A percentile compares a stretch with the other conserved stretches of the same genome.
These are phyloP conservation scores for Elachura formosa DNA, from an alignment of 2,113 vertebrate species.

Conservation along the genomic window DNA sequence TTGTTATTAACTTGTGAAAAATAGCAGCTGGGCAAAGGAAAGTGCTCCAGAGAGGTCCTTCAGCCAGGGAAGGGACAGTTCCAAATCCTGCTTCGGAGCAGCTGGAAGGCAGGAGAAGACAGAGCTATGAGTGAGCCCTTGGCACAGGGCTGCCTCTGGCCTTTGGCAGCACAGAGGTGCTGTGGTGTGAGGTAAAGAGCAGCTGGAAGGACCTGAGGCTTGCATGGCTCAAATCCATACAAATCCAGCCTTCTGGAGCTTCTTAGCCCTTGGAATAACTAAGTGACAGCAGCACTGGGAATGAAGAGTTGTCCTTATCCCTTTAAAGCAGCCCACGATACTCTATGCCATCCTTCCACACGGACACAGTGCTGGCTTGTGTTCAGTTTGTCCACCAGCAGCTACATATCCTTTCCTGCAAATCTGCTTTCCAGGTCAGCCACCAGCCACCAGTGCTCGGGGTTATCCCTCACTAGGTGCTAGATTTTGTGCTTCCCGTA, in stretches of 20 bases:
- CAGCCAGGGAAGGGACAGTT: background rate
- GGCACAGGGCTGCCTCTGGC: background rate
- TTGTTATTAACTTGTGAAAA: background rate
- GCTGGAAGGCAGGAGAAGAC: background rate
- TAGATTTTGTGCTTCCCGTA: background rate
- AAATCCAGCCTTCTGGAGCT: background rate
- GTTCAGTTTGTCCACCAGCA: background rate
- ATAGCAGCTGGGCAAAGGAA: background rate
- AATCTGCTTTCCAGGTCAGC: background rate
- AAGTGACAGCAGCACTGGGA: background rate
- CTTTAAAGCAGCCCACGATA: background rate
- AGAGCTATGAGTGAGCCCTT: background rate
- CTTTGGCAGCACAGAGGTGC: background rate
- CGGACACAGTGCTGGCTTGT: rapidly evolving
- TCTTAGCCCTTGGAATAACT: background rate
- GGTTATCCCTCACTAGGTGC: background rate
- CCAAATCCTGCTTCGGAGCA: background rate
- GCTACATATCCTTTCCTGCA: background rate
- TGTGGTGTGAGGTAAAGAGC: background rate
- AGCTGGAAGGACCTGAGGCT: background rate
- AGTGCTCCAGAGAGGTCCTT: background rate
- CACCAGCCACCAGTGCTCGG: too few relatives aligned
- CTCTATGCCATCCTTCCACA: background rate
- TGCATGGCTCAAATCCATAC: background rate
- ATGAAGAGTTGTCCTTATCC: background rate